Evolutionary conservation across 2,797 vertebrate species (phyloP), one percentile per base, ranked within the genome.

Genomic region (Sitta carolinensis): DNA sequence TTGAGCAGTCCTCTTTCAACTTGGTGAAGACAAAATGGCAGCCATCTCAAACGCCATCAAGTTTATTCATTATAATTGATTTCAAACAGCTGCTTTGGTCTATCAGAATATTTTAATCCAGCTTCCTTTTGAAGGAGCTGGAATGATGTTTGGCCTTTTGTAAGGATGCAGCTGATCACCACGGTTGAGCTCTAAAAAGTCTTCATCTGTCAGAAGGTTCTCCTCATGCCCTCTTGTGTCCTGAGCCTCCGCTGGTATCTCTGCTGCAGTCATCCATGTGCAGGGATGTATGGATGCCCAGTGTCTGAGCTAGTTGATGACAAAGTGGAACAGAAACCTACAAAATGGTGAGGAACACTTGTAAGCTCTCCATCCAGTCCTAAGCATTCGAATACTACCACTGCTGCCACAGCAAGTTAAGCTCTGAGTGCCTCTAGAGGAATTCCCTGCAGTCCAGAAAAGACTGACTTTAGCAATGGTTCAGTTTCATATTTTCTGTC

Each of bases 371-470:
- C 27, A 15, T 29, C 11, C 19, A n/a, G 30, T 15, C 63, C 32
- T 42, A 30, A 1, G 1, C 7, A 22, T 40, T 19, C 7, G 2
- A 64, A 40, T n/a, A 20, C 9, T 45, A 29, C 3, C 30, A 8
- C 36, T 43, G 34, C 25, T 69, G 32, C 22, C 23, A 9, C 55
- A 32, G 26, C 7, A 59, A 45, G 2, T 52, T 43, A 67, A 50
- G 12, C 1, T 5, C 30, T 18, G 62, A 84, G 40, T 32, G n/a
- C 16, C 54, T 69, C 43, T 50, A 11, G 73, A 84, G 48, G 84
- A 34, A 5, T 69, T 57, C 27, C 5, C 23, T n/a, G 10, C 5
- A 38, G 29, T 51, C 51, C 48, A 57, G 52, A 84, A 59, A 36
- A 42, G 48, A 55, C 18, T 21, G 18, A 16, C 15, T 59, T 69